phyloP scores from a whole-genome alignment of 1,140 invertebrate species.

The Contarinia nasturtii region DNA sequence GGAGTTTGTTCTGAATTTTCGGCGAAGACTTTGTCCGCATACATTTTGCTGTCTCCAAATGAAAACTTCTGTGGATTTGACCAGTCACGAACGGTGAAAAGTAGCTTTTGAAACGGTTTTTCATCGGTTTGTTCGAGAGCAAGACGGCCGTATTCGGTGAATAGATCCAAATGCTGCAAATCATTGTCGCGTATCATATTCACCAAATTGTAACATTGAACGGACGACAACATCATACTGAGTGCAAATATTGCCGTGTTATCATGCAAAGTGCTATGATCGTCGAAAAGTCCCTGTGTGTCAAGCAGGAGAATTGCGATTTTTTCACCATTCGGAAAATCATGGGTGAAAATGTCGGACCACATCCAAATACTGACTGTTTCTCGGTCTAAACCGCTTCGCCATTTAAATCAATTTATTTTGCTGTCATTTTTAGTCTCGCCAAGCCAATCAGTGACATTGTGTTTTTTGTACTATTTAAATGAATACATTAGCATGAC shows the following conservation, averaged over 20 bases:
- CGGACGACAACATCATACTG: slow-evolving; percentile 86
- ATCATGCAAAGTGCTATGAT: slow-evolving; percentile 85
- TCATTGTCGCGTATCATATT: slow-evolving; percentile 95
- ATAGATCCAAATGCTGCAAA: slow-evolving; percentile 81
- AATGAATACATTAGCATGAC: no score
- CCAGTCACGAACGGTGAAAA: slow-evolving; percentile 96
- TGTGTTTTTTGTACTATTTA: no score
- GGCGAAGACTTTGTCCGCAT: slow-evolving; percentile 70
- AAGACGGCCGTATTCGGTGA: slow-evolving; percentile 90
- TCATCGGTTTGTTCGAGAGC: slow-evolving; percentile 78
- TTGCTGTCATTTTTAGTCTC: background rate
- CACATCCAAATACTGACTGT: slow-evolving; percentile 91
- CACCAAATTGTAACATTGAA: slow-evolving; percentile 91
- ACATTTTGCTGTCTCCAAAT: slow-evolving; percentile 71
- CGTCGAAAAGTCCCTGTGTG: slow-evolving; percentile 95
- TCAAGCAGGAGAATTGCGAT: slow-evolving; percentile 84
- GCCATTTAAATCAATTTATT: slow-evolving; percentile 72
- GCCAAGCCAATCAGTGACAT: no score
- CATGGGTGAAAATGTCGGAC: slow-evolving; percentile 80
- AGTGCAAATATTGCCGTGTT: slow-evolving; percentile 92
- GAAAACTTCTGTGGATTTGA: slow-evolving; percentile 91
- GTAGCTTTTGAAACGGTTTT: slow-evolving; percentile 84
- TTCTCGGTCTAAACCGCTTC: slow-evolving; percentile 81
- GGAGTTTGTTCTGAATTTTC: slow-evolving; percentile 73
- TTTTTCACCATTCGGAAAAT: slow-evolving; percentile 53